A percentile compares a stretch with the other conserved stretches of the same genome.
Conservation (phyloP, 1,140 invertebrate genomes). For the Agrilus planipennis region DNA sequence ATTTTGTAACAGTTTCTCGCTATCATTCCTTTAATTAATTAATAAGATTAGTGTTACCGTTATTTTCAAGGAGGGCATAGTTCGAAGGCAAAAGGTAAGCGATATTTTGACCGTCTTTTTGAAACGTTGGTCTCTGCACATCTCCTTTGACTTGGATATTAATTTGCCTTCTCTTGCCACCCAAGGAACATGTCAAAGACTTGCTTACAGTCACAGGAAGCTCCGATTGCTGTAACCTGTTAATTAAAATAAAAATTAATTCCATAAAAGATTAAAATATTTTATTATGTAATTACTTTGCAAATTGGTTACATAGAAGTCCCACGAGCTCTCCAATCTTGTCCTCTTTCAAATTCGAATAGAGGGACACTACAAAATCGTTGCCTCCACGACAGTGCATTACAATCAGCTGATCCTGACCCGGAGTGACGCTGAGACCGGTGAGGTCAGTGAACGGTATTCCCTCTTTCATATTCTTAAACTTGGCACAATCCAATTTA, state of each 20-base stretch:
- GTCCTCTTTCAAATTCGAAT: slow-evolving; percentile 47
- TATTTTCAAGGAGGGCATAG: slow-evolving; percentile 28
- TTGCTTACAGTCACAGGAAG: slow-evolving; percentile 52
- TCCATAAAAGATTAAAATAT: no score
- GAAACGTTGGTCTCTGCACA: slow-evolving; percentile 45
- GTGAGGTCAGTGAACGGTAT: slow-evolving; percentile 43
- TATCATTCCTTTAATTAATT: slow-evolving; percentile 13
- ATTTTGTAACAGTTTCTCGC: no score
- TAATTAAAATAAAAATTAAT: slow-evolving; percentile 4
- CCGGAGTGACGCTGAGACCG: slow-evolving; percentile 69
- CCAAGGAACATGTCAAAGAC: slow-evolving; percentile 56
- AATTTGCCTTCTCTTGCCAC: slow-evolving; percentile 54
- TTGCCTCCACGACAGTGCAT: slow-evolving; percentile 81
- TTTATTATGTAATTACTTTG: slow-evolving; percentile 62
- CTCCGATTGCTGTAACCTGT: slow-evolving; percentile 31
- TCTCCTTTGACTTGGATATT: slow-evolving; percentile 48
- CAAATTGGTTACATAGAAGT: slow-evolving; percentile 58
- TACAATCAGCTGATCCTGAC: slow-evolving; percentile 77
- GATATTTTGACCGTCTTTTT: slow-evolving; percentile 44
- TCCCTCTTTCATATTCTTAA: slow-evolving; percentile 76
- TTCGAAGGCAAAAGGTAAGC: slow-evolving; percentile 42
- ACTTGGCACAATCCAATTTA: slow-evolving; percentile 78
- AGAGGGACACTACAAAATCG: slow-evolving; percentile 77
- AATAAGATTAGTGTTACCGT: slow-evolving; percentile 27
- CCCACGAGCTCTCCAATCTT: slow-evolving; percentile 83